phyloP scores from a whole-genome alignment of 35 echinoderm and acorn worm genomes.

The Patiria miniata region DNA sequence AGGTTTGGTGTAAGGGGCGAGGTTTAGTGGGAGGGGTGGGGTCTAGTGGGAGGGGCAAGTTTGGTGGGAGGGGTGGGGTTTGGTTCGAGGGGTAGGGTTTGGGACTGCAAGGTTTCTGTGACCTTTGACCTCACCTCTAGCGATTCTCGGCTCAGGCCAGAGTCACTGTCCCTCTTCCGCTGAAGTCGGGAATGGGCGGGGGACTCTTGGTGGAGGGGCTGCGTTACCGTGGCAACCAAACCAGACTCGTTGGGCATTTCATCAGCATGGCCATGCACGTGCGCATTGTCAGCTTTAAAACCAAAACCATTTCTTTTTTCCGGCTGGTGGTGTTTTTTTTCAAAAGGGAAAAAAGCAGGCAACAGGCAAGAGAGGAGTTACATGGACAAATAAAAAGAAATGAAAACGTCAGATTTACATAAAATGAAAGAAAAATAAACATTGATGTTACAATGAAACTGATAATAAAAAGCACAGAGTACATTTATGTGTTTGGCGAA shows the following conservation, averaged over 20 bases:
- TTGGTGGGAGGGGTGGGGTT: no score
- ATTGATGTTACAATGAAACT: background rate
- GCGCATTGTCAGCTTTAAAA: slow-evolving; percentile 22
- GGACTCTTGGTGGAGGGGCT: slow-evolving; percentile 2
- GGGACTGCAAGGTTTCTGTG: background rate
- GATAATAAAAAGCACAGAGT: no score
- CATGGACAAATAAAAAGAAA: background rate
- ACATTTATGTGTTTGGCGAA: no score
- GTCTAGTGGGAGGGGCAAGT: no score
- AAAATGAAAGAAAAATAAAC: background rate
- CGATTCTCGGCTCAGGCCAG: background rate
- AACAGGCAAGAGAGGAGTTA: slow-evolving; percentile 3
- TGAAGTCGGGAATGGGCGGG: background rate
- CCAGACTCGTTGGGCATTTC: slow-evolving; percentile 1
- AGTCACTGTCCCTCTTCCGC: background rate
- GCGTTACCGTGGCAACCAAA: slow-evolving; percentile 5
- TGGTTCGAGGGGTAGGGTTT: no score
- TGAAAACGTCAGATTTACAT: background rate
- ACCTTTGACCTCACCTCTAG: slow-evolving; percentile 12
- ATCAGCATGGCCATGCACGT: slow-evolving; percentile 12
- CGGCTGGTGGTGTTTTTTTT: background rate
- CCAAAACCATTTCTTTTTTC: slow-evolving; percentile 28
- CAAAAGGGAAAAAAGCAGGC: background rate
- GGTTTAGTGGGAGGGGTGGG: no score
- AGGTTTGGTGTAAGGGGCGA: no score